phyloP scores from a whole-genome alignment of 2,888 invertebrate species.

The Ganaspis brasiliensis region DNA sequence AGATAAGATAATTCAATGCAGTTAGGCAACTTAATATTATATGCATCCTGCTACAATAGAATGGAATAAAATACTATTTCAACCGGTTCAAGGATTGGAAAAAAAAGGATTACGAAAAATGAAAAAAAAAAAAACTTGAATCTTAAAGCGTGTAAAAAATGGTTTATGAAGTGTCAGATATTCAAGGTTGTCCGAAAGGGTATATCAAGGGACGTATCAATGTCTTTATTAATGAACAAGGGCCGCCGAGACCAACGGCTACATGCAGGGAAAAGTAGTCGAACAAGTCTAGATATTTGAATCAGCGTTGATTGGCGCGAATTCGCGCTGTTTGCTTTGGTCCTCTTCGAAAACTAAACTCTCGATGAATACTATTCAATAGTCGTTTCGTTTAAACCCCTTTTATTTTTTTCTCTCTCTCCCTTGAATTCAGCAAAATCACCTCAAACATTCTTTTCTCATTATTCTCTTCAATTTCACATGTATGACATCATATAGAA shows the following conservation, averaged over 20 bases:
- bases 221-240: constrained; percentile 74
- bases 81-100: no score
- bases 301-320: constrained; percentile 66
- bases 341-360: constrained; percentile 57
- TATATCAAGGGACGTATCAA: constrained; percentile 63
- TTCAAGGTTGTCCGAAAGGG: constrained; percentile 30
- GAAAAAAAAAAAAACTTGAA: not conserved
- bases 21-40: no score
- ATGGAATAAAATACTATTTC: not conserved
- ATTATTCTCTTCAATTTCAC: constrained; percentile 8
- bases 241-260: not conserved
- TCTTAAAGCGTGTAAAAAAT: not conserved
- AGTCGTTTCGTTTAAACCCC: constrained; percentile 73
- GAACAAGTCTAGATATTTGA: constrained; percentile 63
- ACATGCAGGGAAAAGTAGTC: constrained; percentile 32
- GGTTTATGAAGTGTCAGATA: not conserved
- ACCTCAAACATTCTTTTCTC: constrained; percentile 33
- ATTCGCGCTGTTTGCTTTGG: constrained; percentile 71
- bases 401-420: constrained; percentile 55
- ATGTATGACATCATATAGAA: no score
- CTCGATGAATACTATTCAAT: constrained; percentile 77
- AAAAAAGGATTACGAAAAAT: not conserved
- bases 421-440: constrained; percentile 34
- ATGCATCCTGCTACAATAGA: no score
- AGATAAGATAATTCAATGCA: no score